These are phyloP conservation scores for Caenorhabditis virilis DNA, from an alignment of 2,888 invertebrate species.

Conservation along the genomic window DNA sequence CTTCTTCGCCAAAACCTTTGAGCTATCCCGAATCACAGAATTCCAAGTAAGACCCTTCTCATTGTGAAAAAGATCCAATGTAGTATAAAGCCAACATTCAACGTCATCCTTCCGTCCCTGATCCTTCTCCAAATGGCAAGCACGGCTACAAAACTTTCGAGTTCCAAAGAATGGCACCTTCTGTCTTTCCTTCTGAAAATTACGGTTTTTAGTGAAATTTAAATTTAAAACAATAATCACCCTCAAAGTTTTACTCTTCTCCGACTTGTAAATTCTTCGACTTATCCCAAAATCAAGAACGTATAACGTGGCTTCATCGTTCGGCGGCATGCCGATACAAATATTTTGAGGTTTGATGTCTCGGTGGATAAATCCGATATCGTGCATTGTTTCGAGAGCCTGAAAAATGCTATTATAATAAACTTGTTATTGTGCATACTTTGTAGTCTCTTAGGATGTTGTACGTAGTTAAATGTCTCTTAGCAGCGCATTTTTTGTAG, in stretches of 20 bases:
- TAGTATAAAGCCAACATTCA: slow-evolving; percentile 30
- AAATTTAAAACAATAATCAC: no score
- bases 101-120: slow-evolving; percentile 37
- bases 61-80: slow-evolving; percentile 26
- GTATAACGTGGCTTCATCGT: slow-evolving; percentile 37
- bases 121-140: slow-evolving; percentile 30
- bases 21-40: neutral
- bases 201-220: neutral
- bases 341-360: slow-evolving; percentile 49
- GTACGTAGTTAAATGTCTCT: no score
- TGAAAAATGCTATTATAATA: no score
- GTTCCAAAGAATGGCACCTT: slow-evolving; percentile 33
- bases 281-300: slow-evolving; percentile 57
- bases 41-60: slow-evolving; percentile 28
- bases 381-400: slow-evolving; percentile 28
- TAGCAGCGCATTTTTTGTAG: no score
- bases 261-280: slow-evolving; percentile 26
- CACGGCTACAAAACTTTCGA: slow-evolving; percentile 24
- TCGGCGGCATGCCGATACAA: slow-evolving; percentile 41
- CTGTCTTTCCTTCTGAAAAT: slow-evolving; percentile 20
- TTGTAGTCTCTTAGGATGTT: no score
- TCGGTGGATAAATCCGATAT: slow-evolving; percentile 33
- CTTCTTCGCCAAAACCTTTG: slow-evolving; percentile 24
- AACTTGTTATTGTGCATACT: no score
- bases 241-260: slow-evolving; percentile 5